A percentile compares a stretch with the other conserved stretches of the same genome.
These are phyloP conservation scores for Malaclemys terrapin DNA, from an alignment of 2,113 vertebrate species.

Conservation along the genomic window DNA sequence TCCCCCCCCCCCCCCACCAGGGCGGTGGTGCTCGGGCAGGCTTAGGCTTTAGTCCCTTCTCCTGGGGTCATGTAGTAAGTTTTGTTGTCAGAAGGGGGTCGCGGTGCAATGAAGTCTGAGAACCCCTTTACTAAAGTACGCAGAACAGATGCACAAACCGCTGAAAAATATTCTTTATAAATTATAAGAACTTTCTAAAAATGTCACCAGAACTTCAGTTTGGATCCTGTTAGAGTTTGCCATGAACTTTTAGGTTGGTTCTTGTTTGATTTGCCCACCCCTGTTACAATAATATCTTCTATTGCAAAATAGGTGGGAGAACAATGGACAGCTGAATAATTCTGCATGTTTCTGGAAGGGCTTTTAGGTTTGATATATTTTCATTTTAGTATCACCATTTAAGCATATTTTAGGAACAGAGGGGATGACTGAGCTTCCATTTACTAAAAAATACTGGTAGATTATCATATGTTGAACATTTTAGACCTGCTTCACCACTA, in stretches of 20 bases:
- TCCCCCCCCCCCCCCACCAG: too few species aligned
- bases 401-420: neutral
- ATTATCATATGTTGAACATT: neutral
- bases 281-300: neutral
- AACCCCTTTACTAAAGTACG: neutral
- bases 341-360: neutral
- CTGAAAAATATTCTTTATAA: neutral
- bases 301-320: neutral
- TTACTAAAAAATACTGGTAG: neutral
- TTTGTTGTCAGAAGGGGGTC: too few species aligned
- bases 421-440: neutral
- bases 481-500: too few species aligned
- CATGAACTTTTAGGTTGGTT: neutral
- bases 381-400: neutral
- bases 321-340: neutral
- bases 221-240: neutral
- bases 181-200: neutral
- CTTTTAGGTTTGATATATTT: neutral
- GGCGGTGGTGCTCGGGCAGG: too few species aligned
- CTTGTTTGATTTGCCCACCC: neutral
- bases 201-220: neutral
- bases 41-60: too few species aligned
- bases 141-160: neutral
- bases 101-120: too few species aligned
- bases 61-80: too few species aligned